Conservation (phyloP, 2,888 invertebrate species). For the Caenorhabditis angaria region DNA sequence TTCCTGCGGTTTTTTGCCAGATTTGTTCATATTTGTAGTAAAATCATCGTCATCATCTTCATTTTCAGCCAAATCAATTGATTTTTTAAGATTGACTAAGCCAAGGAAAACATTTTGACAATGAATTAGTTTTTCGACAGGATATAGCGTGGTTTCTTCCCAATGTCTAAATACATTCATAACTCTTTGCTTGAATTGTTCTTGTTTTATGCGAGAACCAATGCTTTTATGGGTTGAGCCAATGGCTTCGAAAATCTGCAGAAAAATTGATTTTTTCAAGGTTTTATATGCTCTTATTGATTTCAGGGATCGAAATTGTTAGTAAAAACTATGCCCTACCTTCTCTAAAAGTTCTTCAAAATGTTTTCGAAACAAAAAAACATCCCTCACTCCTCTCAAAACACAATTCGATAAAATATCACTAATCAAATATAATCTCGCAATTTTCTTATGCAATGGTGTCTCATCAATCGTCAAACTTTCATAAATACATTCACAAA, state of each 20-base stretch:
- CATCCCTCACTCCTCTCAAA: constrained; percentile 89
- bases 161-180: constrained; percentile 82
- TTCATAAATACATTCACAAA: constrained; percentile 83
- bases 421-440: constrained; percentile 88
- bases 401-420: constrained; percentile 97
- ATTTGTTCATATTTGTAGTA: background rate
- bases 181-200: constrained; percentile 84
- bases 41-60: constrained; percentile 12
- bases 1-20: background rate
- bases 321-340: constrained; percentile 18
- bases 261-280: constrained; percentile 10
- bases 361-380: constrained; percentile 82
- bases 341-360: constrained; percentile 70
- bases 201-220: constrained; percentile 88
- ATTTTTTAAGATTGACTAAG: constrained; percentile 72
- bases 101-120: constrained; percentile 92
- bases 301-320: no score
- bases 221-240: constrained; percentile 81
- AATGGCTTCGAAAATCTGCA: constrained; percentile 81
- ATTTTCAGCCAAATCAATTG: constrained; percentile 8
- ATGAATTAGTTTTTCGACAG: constrained; percentile 87
- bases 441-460: constrained; percentile 81
- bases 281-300: no score
- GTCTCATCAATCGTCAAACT: constrained; percentile 81
- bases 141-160: constrained; percentile 97